Evolutionary conservation across 2,113 vertebrate species (phyloP).

Genomic region (Sigmodon hispidus): DNA sequence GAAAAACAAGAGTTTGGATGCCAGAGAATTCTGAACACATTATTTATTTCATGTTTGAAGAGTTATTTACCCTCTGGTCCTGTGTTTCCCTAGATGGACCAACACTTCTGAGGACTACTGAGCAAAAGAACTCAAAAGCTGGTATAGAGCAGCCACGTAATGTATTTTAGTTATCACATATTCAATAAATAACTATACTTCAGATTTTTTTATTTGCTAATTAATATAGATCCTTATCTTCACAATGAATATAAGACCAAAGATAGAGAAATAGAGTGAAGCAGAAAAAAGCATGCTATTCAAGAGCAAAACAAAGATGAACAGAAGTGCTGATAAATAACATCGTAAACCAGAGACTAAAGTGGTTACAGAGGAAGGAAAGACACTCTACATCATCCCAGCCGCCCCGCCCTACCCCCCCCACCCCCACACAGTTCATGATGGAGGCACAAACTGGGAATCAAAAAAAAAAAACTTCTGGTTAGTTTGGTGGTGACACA

Average conservation of each 20-base stretch:
- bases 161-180: background rate
- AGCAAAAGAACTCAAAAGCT: background rate
- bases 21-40: background rate
- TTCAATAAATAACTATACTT: background rate
- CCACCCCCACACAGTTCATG: background rate
- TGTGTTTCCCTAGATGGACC: background rate
- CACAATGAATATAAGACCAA: background rate
- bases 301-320: background rate
- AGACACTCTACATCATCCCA: background rate
- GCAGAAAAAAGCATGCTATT: background rate
- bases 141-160: background rate
- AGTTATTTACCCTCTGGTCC: background rate
- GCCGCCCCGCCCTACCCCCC: too few species aligned
- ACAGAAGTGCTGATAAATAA: background rate
- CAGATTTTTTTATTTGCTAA: background rate
- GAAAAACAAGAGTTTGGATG: background rate
- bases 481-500: too few species aligned
- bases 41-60: background rate
- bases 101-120: background rate
- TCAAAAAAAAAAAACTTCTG: background rate
- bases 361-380: background rate
- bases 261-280: background rate
- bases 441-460: background rate
- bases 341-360: background rate
- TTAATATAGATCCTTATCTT: background rate